Evolutionary conservation across 2,113 vertebrate species (phyloP), one percentile per base, ranked within the genome.

Genomic region (Coryphaenoides rupestris): DNA sequence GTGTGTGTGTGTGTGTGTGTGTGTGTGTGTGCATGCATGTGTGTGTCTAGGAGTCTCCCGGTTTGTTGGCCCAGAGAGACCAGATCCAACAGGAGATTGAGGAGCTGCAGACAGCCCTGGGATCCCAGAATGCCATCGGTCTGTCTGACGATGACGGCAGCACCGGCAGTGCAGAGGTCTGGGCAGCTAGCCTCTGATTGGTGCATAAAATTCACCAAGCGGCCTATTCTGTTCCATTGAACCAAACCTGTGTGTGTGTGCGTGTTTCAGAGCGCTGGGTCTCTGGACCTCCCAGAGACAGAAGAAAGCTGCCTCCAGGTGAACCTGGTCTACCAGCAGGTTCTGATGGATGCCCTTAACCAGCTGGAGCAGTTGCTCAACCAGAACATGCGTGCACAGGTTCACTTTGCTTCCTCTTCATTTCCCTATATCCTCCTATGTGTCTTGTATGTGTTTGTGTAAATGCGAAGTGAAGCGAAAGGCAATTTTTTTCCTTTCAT

Each of bases 291-390:
- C 55, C 56, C 83, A 1, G 49, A 3, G 2, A 74, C 81, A 0
- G 72, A 68, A 54, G 84, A 85, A 0, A 78, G 78, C 0, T 86
- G 81, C 70, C 83, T 88, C 3, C 83, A 88, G 77, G 60, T 88
- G 70, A 88, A 88, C 75, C 64, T 88, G 3, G 86, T 88, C 4
- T 88, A 88, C 61, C 86, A 88, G 74, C 86, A 88, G 24, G 78
- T 87, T 1, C 4, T 88, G 6, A 63, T 85, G 26, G 86, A 85
- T n/a, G 81, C 74, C 1, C 66, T 88, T 63, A 53, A 72, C 5
- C 78, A 81, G 21, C 64, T 88, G 58, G 81, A 85, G 21, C 53
- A 14, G 0, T 68, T 83, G 0, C 65, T 86, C 58, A 14, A 17
- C 2, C 52, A 77, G n/a, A 83, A 83, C 63, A n/a, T 1, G 9